Base-by-base conservation (phyloP, 2,797 vertebrate species). In the Onychomys arenicola region DNA sequence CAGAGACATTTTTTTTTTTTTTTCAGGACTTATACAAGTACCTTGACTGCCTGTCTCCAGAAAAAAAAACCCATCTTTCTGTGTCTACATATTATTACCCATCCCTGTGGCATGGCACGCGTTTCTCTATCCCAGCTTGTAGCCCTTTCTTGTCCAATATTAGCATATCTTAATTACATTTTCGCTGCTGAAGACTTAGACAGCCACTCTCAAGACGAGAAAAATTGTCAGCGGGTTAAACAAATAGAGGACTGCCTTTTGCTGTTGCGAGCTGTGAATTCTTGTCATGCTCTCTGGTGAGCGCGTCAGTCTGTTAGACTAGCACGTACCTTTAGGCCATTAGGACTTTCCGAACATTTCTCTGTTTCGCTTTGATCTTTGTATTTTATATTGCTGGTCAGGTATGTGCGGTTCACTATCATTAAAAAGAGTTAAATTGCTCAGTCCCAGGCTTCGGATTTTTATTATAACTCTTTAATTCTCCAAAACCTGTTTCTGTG, bases 121-220 rank as follows among this genome's bases (percentile, higher is more conserved):
- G 46, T 75, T 85, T 89, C 81, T 17, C 76, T 14, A 63, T 69
- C 27, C 32, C 19, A 25, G 81, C n/a, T 88, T 84, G 76, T 84
- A 52, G 69, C 43, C 40, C 71, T 93, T 95, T 92, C 86, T 95
- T 90, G 65, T 40, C 46, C 49, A 85, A n/a, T 85, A 94, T 97
- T 95, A 97, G 84, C 96, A 96, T 93, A 97, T 95, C 94, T 96
- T 97, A 98, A 97, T 97, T 97, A 97, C 92, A 95, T 93, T 97
- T 94, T 95, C 43, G 57, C 77, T 88, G 84, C 43, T 55, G n/a
- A 96, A 95, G 77, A 78, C 78, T 86, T 84, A 90, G 71, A 61
- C 80, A 89, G 67, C 59, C 59, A 63, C 88, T 94, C 7, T 94
- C 91, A 65, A 94, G 87, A 95, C 81, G 37, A 93, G 96, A 96